Evolutionary conservation across 2,113 vertebrate genomes (phyloP).

Genomic region (Plectropomus leopardus): DNA sequence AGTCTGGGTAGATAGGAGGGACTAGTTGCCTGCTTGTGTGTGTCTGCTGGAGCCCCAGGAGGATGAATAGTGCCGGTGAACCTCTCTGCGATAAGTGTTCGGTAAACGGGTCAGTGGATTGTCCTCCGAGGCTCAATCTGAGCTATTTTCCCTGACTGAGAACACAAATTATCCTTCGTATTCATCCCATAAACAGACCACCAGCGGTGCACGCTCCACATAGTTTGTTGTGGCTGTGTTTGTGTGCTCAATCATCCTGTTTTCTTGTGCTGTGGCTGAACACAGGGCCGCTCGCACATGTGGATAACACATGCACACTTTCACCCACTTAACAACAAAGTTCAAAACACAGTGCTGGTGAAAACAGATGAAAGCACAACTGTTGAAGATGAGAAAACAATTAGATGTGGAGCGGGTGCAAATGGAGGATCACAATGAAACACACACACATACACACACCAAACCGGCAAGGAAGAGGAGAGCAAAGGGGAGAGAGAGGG

Average conservation of each 20-base stretch:
- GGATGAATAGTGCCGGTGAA: constrained; percentile 74
- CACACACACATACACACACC: constrained; percentile 24
- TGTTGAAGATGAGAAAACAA: constrained; percentile 60
- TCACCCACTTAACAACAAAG: constrained; percentile 41
- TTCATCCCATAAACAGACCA: constrained; percentile 78
- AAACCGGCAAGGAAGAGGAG: constrained; percentile 39
- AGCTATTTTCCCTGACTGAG: constrained; percentile 78
- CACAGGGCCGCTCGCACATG: constrained; percentile 15
- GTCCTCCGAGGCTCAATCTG: constrained; percentile 76
- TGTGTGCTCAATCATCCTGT: constrained; percentile 43
- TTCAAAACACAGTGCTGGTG: constrained; percentile 12
- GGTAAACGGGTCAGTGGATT: constrained; percentile 81
- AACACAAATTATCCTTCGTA: constrained; percentile 78
- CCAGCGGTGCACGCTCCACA: constrained; percentile 56
- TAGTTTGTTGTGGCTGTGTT: constrained; percentile 59
- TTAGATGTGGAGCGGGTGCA: constrained; percentile 42
- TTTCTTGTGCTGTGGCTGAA: constrained; percentile 55
- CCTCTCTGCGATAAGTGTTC: constrained; percentile 82
- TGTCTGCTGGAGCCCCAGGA: constrained; percentile 59
- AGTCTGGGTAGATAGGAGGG: constrained; percentile 63
- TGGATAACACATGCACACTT: constrained; percentile 52
- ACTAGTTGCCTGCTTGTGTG: constrained; percentile 58
- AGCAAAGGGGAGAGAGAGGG: constrained; percentile 49
- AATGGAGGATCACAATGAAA: constrained; percentile 41
- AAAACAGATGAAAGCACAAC: constrained; percentile 52